Evolutionary conservation across 2,888 invertebrate species (phyloP), one percentile per base, ranked within the genome.

Genomic region (Cheilosia scutellata): DNA sequence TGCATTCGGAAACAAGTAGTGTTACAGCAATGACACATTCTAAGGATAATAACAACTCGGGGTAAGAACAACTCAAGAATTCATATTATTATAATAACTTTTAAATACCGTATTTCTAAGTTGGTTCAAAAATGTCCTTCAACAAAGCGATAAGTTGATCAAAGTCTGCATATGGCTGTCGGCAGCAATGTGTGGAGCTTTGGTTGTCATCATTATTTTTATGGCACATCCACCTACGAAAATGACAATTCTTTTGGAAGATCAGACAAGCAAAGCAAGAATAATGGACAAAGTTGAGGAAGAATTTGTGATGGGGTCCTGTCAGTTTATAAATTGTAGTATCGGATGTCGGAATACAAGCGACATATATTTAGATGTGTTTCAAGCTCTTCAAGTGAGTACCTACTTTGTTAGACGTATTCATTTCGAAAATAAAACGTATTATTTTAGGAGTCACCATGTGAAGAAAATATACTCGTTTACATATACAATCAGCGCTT

Each of bases 401-500:
- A 51, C n/a, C n/a, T n/a, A n/a, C n/a, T 20, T 42, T 70, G 1
- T 33, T 37, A 53, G 20, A 1, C 27, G 5, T 5, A 0, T 55
- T 11, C 5, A 5, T 47, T 0, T 4, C 4, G 4, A 11, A 37
- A 37, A 4, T 16, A 13, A 55, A 27, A 51, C 20, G 11, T 63
- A 40, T 44, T 42, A 6, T 13, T 49, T 9, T 33, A 90, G 90
- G 27, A 60, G 9, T 87, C 72, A 5, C 1, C 37, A 5, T 89
- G 89, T 44, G 4, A 68, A 1, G 47, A 72, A 20, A 82, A 88
- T 11, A 87, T 89, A 27, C 47, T 63, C 2, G 71, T 90, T 1
- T 44, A 87, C 0, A 80, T 90, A 9, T 76, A 87, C 25, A 51
- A 60, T n/a, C 89, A 90, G 55, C 13, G 5, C 29, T 88, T 90